Conservation (phyloP, 2,113 vertebrate genomes). For the Balaenoptera acutorostrata region DNA sequence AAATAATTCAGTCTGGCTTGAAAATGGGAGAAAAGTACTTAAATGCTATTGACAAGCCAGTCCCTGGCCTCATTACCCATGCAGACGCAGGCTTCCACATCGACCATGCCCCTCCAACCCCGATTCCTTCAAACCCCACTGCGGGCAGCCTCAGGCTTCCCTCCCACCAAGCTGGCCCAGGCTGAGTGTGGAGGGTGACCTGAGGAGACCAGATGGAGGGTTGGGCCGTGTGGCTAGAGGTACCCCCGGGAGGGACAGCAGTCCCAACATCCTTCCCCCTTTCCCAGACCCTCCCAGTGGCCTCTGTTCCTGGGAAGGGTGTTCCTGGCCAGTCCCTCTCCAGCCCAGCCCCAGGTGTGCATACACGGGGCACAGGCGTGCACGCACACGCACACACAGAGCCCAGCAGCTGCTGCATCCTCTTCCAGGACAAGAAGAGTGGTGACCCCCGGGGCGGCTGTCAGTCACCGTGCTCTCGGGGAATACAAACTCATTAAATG, state of each 20-base stretch:
- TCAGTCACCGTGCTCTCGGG: conserved; percentile 62
- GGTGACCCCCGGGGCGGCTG: conserved; percentile 61
- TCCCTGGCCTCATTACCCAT: conserved; percentile 88
- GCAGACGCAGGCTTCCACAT: conserved; percentile 87
- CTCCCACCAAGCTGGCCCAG: neutral
- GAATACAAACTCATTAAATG: conserved; percentile 76
- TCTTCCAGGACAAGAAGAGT: conserved; percentile 47
- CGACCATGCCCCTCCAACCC: conserved; percentile 71
- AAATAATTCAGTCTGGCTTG: conserved; percentile 94
- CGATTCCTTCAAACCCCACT: conserved; percentile 56
- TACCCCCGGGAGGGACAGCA: neutral
- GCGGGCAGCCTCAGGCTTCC: conserved; percentile 58
- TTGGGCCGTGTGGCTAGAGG: neutral
- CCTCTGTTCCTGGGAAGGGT: neutral
- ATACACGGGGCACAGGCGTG: neutral
- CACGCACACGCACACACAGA: neutral
- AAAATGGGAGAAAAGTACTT: conserved; percentile 93
- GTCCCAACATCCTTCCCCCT: neutral
- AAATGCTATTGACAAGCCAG: conserved; percentile 95
- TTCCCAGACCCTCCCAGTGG: neutral
- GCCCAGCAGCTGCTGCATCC: conserved; percentile 35
- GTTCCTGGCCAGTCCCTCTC: neutral
- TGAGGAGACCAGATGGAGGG: neutral
- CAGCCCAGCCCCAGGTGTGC: neutral
- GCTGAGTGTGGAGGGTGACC: neutral